Base-by-base conservation (phyloP, 37 sponge, comb jelly and placozoan genomes). In the Amphimedon queenslandica region DNA sequence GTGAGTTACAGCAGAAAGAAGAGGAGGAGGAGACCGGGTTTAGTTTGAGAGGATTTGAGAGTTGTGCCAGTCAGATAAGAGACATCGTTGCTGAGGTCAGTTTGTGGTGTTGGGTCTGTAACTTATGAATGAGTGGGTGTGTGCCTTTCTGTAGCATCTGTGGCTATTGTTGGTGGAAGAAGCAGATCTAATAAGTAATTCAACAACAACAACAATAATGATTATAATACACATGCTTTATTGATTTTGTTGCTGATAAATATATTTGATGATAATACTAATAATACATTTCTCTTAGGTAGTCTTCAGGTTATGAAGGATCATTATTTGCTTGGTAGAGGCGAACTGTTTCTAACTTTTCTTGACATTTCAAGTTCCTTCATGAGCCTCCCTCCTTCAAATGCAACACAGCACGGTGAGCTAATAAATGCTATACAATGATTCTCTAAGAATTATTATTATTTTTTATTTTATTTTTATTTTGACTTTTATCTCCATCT, bases 241-340 rank as follows among this genome's bases (percentile, higher is more conserved):
- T n/a, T n/a, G n/a, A n/a, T n/a, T n/a, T n/a, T n/a, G n/a, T n/a
- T n/a, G n/a, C 82, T 81, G 73, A 87, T 88, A 11, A 0, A 57
- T 74, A 41, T 29, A 34, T 60, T 33, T 68, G 24, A 24, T 74
- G 2, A 36, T 8, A n/a, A n/a, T n/a, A n/a, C n/a, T n/a, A 28
- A 2, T 43, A 23, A 18, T 4, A 21, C 55, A 4, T 0, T 64
- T 25, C 51, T 10, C 29, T 5, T 4, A 63, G 63, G 1, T 58
- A 32, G 6, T 34, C 34, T 58, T 32, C 42, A 84, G 78, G 70
- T 63, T 11, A 55, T 98, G 39, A 98, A 98, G 71, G 88, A 94
- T 60, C 89, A 89, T 58, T 98, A 82, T 73, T 80, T 98, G 23
- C 75, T 94, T 6, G 99, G 99, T 4, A 73, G 95, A 35, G 99